A percentile compares a stretch with the other conserved stretches of the same genome.
These are phyloP conservation scores for Apteryx owenii DNA, from an alignment of 2,113 vertebrate genomes.

Conservation along the genomic window DNA sequence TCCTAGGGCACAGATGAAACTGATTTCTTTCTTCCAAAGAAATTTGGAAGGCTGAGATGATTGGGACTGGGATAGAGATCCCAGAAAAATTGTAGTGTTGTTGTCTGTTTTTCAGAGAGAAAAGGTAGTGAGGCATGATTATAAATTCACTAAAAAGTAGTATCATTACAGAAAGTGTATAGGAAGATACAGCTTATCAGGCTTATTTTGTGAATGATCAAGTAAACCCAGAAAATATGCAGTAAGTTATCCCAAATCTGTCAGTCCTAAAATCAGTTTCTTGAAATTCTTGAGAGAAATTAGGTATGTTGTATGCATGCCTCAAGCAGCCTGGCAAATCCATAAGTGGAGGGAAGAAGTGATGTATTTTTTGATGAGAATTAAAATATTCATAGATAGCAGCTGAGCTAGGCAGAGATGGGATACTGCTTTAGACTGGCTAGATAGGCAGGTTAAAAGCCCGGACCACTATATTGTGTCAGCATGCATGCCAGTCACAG, in stretches of 20 bases:
- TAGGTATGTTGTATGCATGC: background rate
- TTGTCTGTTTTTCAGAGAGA: background rate
- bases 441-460: background rate
- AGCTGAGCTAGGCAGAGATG: background rate
- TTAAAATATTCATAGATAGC: slow-evolving; percentile 40
- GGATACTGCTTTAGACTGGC: background rate
- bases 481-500: rapidly evolving
- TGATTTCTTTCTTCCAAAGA: background rate
- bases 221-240: background rate
- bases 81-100: background rate
- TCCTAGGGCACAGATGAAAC: background rate
- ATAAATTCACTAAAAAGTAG: background rate
- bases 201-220: background rate
- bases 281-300: background rate
- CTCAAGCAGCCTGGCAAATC: background rate
- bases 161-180: background rate
- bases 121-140: background rate
- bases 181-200: background rate
- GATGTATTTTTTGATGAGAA: slow-evolving; percentile 4
- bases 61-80: background rate
- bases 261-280: background rate
- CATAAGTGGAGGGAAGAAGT: background rate
- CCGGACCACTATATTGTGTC: background rate
- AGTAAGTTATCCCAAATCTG: background rate
- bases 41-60: background rate